Conservation (phyloP, 2,113 vertebrate species). For the Tragulus kanchil region DNA sequence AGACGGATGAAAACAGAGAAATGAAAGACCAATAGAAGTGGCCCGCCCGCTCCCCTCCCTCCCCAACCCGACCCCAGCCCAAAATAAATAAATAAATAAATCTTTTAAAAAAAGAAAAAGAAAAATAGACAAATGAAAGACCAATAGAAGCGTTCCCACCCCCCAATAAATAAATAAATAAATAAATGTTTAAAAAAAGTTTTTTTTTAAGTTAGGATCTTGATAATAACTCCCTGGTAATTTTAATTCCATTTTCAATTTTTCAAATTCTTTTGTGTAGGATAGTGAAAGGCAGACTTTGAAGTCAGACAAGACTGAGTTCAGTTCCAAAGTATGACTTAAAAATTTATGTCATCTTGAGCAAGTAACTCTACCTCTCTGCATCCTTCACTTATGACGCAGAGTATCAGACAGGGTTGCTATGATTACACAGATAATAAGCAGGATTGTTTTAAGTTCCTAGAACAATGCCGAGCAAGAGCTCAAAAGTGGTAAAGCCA, state of each 20-base stretch:
- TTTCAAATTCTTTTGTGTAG: background rate
- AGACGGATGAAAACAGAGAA: no score
- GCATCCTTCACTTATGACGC: background rate
- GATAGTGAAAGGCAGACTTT: background rate
- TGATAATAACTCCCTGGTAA: background rate
- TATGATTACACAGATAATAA: background rate
- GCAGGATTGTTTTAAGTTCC: background rate
- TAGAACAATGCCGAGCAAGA: background rate
- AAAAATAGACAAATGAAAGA: no score
- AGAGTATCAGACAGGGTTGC: background rate
- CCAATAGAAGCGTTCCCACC: no score
- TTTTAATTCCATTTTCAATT: slow-evolving; percentile 9
- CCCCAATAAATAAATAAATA: no score
- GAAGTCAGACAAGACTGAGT: background rate
- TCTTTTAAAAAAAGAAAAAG: no score
- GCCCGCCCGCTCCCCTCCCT: no score
- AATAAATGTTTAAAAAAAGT: no score
- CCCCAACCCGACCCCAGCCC: no score
- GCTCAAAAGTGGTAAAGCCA: background rate
- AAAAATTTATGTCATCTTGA: background rate
- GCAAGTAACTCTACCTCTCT: background rate
- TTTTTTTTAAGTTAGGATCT: background rate
- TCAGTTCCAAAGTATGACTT: background rate
- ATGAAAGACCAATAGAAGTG: no score
- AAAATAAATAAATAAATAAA: no score